Evolutionary conservation across 1,140 invertebrate species (phyloP).

Genomic region (Sinella curviseta): DNA sequence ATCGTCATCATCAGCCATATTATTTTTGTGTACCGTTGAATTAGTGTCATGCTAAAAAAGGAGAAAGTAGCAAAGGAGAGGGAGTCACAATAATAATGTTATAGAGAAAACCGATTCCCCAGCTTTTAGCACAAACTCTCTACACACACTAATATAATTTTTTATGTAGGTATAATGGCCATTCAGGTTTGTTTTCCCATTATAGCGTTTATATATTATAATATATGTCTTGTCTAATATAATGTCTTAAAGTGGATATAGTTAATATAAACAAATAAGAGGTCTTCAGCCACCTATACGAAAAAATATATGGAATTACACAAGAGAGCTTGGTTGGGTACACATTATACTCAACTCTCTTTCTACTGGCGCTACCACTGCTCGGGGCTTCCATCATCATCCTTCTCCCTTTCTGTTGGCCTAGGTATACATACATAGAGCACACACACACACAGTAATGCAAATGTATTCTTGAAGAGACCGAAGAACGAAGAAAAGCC

Average conservation of each 20-base stretch:
- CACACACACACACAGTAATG: too few relatives aligned
- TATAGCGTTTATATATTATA: too few relatives aligned
- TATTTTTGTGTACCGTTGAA: conserved; percentile 20
- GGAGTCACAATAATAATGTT: background rate
- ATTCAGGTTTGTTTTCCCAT: too few relatives aligned
- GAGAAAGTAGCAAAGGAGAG: too few relatives aligned
- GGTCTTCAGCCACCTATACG: background rate
- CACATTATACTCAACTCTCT: background rate
- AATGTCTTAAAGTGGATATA: too few relatives aligned
- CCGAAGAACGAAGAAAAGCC: conserved; percentile 5
- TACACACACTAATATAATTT: too few relatives aligned
- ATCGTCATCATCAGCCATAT: background rate
- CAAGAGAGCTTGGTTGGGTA: background rate
- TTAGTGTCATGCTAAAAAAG: conserved; percentile 20
- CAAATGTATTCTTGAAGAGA: conserved; percentile 21
- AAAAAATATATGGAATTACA: background rate
- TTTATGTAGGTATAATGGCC: too few relatives aligned
- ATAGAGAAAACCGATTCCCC: too few relatives aligned
- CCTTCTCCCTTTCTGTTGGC: background rate
- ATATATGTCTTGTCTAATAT: too few relatives aligned
- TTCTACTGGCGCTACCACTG: background rate
- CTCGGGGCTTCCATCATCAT: background rate
- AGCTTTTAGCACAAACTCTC: too few relatives aligned
- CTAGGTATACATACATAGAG: background rate
- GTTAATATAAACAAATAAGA: too few relatives aligned